These are phyloP conservation scores for Tenodera sinensis DNA, from an alignment of 2,888 invertebrate genomes.

Conservation along the genomic window DNA sequence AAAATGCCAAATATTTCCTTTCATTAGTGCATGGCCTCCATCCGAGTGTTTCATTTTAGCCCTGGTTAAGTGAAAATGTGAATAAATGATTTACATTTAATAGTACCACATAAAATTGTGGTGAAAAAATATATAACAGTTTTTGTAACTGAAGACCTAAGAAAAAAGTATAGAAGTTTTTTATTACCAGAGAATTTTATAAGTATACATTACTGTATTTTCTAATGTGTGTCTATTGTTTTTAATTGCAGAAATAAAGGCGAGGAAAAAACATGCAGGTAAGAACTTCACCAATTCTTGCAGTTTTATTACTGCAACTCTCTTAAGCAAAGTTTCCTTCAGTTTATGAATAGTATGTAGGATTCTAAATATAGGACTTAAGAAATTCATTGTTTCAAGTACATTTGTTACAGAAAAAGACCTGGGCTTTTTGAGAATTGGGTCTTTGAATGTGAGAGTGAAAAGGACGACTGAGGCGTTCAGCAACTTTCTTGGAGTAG, in stretches of 20 bases:
- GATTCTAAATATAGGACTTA: too few species aligned
- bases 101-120: too few species aligned
- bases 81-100: too few species aligned
- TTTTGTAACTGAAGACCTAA: too few species aligned
- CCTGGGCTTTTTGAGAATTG: conserved; percentile 84
- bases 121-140: too few species aligned
- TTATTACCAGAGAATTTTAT: not conserved
- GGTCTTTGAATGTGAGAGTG: conserved; percentile 86
- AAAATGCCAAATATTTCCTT: too few species aligned
- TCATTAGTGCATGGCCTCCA: too few species aligned
- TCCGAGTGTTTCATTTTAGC: too few species aligned
- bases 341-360: not conserved
- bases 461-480: conserved; percentile 91
- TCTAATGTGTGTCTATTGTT: conserved; percentile 33
- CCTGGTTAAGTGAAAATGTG: too few species aligned
- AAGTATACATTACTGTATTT: not conserved
- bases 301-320: too few species aligned
- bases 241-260: conserved; percentile 65
- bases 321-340: too few species aligned
- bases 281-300: conserved; percentile 36
- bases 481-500: conserved; percentile 84
- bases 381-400: not conserved
- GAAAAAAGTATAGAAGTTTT: too few species aligned
- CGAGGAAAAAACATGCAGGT: conserved; percentile 70
- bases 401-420: conserved; percentile 68